Base-by-base conservation (phyloP, 2,888 invertebrate genomes). In the Psylliodes chrysocephalus region DNA sequence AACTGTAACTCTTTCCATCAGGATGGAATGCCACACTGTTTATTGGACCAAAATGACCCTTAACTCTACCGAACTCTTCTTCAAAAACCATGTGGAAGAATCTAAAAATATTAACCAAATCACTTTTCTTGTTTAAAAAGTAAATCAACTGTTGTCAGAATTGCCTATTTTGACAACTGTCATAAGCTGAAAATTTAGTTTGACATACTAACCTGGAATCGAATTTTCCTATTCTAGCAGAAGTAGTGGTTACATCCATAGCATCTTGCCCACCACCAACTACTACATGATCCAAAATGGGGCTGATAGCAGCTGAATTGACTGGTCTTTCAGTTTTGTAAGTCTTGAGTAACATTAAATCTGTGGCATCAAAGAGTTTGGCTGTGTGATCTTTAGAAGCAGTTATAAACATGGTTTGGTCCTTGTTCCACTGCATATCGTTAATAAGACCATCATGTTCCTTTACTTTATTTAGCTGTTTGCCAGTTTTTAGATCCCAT, bases 201-300 rank as follows among this genome's bases (percentile, higher is more conserved):
- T 59, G n/a, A 14, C 67, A 25, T 28, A 28, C 42, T 4, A 15
- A 59, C 59, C 68, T 67, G 82, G 92, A 96, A 82, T 99, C 98
- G 81, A 99, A 99, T 85, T 98, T 98, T 55, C 98, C 99, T 66
- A 94, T 90, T 73, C 95, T 88, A 0, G 96, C 90, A 0, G 95
- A 94, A 0, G 97, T 98, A 1, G 95, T 96, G 44, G 97, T 97
- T 63, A 98, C 98, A 78, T 96, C 96, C 95, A 98, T 98, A 61
- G 99, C 99, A 82, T 99, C 99, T 85, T 99, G 99, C 75, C 99
- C 99, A 82, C 99, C 99, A 64, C 99, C 99, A 44, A 99, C 86
- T 1, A 97, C 94, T 4, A 98, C 98, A 85, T 99, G 98, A 82
- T 98, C 97, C 60, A 90, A 85, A 71, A 94, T 92, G 0, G 99